These are phyloP conservation scores for Mustela nigripes DNA, from an alignment of 2,113 vertebrate species.

Conservation along the genomic window DNA sequence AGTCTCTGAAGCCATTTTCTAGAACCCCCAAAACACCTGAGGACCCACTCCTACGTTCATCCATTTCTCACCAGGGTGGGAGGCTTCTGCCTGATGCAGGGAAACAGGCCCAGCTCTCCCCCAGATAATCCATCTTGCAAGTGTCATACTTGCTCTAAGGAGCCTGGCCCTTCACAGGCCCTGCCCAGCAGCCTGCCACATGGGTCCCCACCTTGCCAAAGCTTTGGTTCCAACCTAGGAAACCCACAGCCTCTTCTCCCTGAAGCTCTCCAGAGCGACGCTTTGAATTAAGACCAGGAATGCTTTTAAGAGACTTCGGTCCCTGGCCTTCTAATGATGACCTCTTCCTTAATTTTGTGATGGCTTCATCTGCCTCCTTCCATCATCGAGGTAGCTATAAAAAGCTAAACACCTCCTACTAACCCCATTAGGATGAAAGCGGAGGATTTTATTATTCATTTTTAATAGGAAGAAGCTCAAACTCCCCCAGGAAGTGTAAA, in stretches of 20 bases:
- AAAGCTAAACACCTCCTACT: slow-evolving; percentile 85
- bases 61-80: slow-evolving; percentile 49
- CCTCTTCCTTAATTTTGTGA: slow-evolving; percentile 83
- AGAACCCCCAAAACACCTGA: slow-evolving; percentile 15
- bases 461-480: slow-evolving; percentile 85
- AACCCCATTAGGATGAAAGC: slow-evolving; percentile 87
- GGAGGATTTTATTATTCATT: slow-evolving; percentile 86
- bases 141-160: neutral
- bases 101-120: neutral
- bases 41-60: neutral
- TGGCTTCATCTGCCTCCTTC: slow-evolving; percentile 81
- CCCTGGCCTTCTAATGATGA: slow-evolving; percentile 77
- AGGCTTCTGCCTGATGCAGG: neutral
- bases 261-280: slow-evolving; percentile 50
- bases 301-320: slow-evolving; percentile 80
- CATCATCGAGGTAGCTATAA: slow-evolving; percentile 83
- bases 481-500: slow-evolving; percentile 84
- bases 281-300: slow-evolving; percentile 83
- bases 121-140: slow-evolving; percentile 29
- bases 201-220: neutral
- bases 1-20: slow-evolving; percentile 44
- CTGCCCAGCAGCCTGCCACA: neutral
- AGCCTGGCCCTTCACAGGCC: neutral
- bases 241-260: neutral
- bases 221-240: slow-evolving; percentile 54